Conservation (phyloP, 2,113 vertebrate species). For the Rutilus rutilus region DNA sequence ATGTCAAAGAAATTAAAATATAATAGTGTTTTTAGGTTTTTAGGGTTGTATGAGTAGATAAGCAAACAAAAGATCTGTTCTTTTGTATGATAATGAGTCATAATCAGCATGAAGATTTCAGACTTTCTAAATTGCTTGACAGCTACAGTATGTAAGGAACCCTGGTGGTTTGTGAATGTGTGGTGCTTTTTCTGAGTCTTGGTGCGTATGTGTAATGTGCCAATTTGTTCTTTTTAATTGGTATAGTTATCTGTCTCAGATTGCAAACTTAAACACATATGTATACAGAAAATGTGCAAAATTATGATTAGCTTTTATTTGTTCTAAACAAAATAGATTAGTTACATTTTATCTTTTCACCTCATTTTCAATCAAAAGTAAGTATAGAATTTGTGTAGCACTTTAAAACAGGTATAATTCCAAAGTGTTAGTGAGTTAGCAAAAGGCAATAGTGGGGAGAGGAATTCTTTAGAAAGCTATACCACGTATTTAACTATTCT, state of each 20-base stretch:
- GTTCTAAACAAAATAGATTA: too few relatives aligned
- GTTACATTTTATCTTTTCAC: too few relatives aligned
- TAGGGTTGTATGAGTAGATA: slow-evolving; percentile 14
- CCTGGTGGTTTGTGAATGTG: slow-evolving; percentile 11
- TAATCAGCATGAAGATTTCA: slow-evolving; percentile 2
- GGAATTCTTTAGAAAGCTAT: neutral
- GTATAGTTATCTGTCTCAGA: neutral
- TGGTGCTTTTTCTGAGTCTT: neutral
- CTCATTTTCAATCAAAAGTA: too few relatives aligned
- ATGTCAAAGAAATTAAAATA: slow-evolving; percentile 28
- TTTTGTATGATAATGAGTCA: slow-evolving; percentile 2
- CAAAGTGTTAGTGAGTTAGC: too few relatives aligned
- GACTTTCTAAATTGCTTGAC: slow-evolving; percentile 26
- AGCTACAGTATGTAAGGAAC: slow-evolving; percentile 22
- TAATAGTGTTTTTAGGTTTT: slow-evolving; percentile 11
- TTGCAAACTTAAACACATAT: neutral
- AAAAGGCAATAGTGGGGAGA: neutral
- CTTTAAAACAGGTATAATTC: too few relatives aligned
- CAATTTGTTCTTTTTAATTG: neutral
- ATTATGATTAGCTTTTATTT: too few relatives aligned
- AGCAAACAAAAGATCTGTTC: slow-evolving; percentile 30
- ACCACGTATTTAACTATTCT: neutral
- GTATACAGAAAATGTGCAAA: too few relatives aligned
- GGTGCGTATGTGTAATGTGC: neutral
- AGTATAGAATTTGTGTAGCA: too few relatives aligned